A percentile compares a stretch with the other conserved stretches of the same genome.
These are phyloP conservation scores for Tolmerus cingulatus DNA, from an alignment of 2,888 invertebrate genomes.

Conservation along the genomic window DNA sequence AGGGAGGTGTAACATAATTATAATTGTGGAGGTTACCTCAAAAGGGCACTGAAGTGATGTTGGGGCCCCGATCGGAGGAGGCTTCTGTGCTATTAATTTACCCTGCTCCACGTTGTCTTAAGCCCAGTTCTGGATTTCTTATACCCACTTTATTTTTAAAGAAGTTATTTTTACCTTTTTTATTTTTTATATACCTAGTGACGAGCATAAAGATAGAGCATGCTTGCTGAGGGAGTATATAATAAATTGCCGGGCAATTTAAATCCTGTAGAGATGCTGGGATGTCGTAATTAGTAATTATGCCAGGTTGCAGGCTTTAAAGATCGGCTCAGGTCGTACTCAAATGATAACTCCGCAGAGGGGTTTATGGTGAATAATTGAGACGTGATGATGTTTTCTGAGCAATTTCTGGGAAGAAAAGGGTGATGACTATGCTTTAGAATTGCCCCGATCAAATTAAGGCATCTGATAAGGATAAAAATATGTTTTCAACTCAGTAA, in stretches of 20 bases:
- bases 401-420: not conserved
- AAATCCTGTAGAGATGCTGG: not conserved
- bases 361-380: not conserved
- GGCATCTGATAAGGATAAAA: not conserved
- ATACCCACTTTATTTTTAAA: not conserved
- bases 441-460: not conserved
- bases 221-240: not conserved
- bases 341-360: not conserved
- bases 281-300: conserved; percentile 25
- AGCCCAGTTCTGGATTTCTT: not conserved
- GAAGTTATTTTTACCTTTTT: not conserved
- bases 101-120: not conserved
- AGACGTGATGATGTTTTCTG: not conserved
- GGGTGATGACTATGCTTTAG: not conserved
- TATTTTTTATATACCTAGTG: not conserved
- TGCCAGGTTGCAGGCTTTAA: not conserved
- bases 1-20: not conserved
- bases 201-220: not conserved
- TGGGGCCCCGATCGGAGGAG: not conserved
- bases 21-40: not conserved
- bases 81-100: not conserved
- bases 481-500: not conserved
- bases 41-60: not conserved
- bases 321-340: not conserved
- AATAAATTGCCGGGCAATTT: conserved; percentile 9